Evolutionary conservation across 2,113 vertebrate genomes (phyloP).

Genomic region (Melanerpes aurifrons): DNA sequence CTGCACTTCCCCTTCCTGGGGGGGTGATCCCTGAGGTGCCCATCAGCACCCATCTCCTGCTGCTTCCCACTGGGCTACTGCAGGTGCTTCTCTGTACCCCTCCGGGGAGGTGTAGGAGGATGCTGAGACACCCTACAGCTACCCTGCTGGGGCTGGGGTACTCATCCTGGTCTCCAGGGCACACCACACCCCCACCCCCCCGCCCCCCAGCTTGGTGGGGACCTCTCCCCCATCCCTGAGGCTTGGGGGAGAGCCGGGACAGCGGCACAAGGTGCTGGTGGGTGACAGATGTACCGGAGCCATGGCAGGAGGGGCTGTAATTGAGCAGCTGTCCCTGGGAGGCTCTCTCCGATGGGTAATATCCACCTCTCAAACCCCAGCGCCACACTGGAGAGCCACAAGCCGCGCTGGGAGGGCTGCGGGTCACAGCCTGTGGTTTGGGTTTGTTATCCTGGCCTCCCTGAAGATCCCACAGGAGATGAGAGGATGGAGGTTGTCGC

Average conservation of each 20-base stretch:
- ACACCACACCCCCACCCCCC: too few relatives aligned
- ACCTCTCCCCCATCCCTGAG: neutral
- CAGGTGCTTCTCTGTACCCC: too few relatives aligned
- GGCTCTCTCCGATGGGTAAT: neutral
- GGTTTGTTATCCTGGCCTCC: neutral
- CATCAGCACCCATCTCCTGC: neutral
- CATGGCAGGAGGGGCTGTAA: accelerated
- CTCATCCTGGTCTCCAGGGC: neutral
- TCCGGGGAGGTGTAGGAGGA: neutral
- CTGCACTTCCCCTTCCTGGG: neutral
- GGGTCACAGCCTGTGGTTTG: neutral
- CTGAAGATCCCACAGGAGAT: neutral
- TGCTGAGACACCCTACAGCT: neutral
- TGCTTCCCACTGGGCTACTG: neutral
- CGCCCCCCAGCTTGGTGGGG: neutral
- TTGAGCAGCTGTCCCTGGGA: neutral
- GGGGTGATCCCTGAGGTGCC: neutral
- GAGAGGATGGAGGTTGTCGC: neutral
- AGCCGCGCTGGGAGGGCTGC: accelerated
- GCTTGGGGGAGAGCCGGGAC: neutral
- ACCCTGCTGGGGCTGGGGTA: neutral
- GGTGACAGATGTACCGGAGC: neutral
- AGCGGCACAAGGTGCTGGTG: neutral
- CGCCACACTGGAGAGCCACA: accelerated
- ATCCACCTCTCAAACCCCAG: neutral